A percentile compares a stretch with the other conserved stretches of the same genome.
phyloP scores from a whole-genome alignment of 2,113 vertebrate species.

The Noturus placidus region DNA sequence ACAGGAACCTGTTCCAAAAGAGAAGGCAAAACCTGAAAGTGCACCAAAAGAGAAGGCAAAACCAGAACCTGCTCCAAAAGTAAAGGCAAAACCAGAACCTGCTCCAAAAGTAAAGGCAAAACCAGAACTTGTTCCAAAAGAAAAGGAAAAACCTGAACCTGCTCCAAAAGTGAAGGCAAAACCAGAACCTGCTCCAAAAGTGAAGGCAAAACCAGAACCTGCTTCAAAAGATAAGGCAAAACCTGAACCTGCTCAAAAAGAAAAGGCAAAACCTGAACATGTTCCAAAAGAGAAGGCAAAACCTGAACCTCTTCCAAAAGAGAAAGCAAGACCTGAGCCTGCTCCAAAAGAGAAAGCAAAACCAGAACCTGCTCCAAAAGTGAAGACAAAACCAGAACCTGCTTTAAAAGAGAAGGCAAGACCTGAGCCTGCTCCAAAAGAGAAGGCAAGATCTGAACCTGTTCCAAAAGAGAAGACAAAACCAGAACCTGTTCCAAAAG shows the following conservation, averaged over 20 bases:
- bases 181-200: background rate
- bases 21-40: constrained; percentile 41
- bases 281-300: background rate
- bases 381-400: background rate
- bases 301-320: background rate
- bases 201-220: constrained; percentile 11
- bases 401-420: background rate
- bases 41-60: background rate
- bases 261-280: background rate
- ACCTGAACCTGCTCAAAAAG: background rate
- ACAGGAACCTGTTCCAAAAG: constrained; percentile 4
- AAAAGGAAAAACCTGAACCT: background rate
- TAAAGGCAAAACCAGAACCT: constrained; percentile 42
- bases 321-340: background rate
- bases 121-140: constrained; percentile 39
- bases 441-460: constrained; percentile 51
- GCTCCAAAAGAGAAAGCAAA: constrained; percentile 35
- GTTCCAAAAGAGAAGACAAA: background rate
- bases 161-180: constrained; percentile 15
- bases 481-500: constrained; percentile 23
- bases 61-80: constrained; percentile 6
- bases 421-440: constrained; percentile 4
- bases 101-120: constrained; percentile 2
- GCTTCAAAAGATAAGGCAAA: background rate
- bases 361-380: constrained; percentile 41